Evolutionary conservation across 2,797 vertebrate species (phyloP), one percentile per base, ranked within the genome.

Genomic region (Phaenicophaeus curvirostris): DNA sequence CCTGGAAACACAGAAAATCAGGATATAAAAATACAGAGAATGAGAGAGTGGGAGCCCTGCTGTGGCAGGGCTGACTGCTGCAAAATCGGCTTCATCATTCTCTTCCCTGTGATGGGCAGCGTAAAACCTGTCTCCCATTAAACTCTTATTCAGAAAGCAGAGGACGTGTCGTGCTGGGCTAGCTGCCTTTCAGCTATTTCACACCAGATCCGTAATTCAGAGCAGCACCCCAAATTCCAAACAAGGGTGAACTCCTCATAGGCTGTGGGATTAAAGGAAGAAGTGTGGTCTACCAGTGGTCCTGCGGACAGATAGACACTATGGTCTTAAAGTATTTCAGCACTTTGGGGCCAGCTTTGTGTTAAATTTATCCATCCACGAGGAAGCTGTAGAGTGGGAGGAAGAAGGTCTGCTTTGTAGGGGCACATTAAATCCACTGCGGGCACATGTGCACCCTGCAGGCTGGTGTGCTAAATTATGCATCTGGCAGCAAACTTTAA

Each of bases 221-320:
- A 67, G 85, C 54, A 71, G n/a, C 33, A 59, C 11, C 31, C 67
- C 9, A 35, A 6, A 14, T 10, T 39, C 83, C 2, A 0, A n/a
- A 13, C 30, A 11, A 14, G 6, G 1, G 23, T 11, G 44, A 73
- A 23, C 30, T 46, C 27, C 46, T 75, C 57, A 5, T 16, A 42
- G n/a, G 3, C 3, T 3, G 62, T 58, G 76, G n/a, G n/a, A 28
- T 11, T 5, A 6, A 28, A 41, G 53, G 53, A n/a, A 50, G 8
- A 17, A 1, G 6, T 1, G 3, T 2, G 9, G 20, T 55, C 71
- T 6, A 1, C 13, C 37, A 12, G 39, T 0, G 0, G 8, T 12
- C 35, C 27, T 8, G 11, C 31, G 59, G 59, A 76, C 42, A 33
- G 53, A 50, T 0, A 4, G 31, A 8, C 25, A 6, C 37, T 6